Percentiles rank a stretch among this genome's conserved stretches.
Evolutionary conservation across 2,797 vertebrate species (phyloP).

Genomic region (Phalanger gymnotis): DNA sequence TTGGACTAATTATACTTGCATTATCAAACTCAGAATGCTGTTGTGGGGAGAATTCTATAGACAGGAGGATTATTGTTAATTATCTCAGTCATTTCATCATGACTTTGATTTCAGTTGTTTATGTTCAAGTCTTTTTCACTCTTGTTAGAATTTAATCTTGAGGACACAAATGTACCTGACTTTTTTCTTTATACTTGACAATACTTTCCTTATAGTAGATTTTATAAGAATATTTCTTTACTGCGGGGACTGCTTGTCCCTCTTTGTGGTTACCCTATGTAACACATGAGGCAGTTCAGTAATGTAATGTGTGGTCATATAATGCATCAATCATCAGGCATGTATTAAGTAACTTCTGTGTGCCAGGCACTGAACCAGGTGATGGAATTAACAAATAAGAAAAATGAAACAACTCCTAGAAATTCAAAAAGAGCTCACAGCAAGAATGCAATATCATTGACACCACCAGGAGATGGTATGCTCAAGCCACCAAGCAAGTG

Average conservation of each 20-base stretch:
- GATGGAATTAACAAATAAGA: neutral
- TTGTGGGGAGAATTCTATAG: no score
- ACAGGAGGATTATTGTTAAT: no score
- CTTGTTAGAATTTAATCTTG: no score
- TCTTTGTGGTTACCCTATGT: neutral
- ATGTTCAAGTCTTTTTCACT: neutral
- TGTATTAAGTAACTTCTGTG: neutral
- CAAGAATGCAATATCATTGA: neutral
- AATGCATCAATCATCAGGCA: neutral
- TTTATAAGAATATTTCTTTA: neutral
- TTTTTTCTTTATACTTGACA: neutral
- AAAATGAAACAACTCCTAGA: neutral
- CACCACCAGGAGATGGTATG: neutral
- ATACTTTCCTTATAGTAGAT: neutral
- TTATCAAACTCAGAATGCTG: no score
- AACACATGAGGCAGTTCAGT: neutral
- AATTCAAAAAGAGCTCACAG: neutral
- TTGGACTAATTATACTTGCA: no score
- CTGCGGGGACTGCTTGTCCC: accelerated
- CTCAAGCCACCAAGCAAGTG: neutral
- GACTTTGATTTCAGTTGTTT: neutral
- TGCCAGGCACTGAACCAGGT: neutral
- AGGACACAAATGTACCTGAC: neutral
- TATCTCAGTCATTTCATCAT: no score
- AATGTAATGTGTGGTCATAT: neutral